phyloP scores from a whole-genome alignment of 2,113 vertebrate species.

The Rhinichthys klamathensis region DNA sequence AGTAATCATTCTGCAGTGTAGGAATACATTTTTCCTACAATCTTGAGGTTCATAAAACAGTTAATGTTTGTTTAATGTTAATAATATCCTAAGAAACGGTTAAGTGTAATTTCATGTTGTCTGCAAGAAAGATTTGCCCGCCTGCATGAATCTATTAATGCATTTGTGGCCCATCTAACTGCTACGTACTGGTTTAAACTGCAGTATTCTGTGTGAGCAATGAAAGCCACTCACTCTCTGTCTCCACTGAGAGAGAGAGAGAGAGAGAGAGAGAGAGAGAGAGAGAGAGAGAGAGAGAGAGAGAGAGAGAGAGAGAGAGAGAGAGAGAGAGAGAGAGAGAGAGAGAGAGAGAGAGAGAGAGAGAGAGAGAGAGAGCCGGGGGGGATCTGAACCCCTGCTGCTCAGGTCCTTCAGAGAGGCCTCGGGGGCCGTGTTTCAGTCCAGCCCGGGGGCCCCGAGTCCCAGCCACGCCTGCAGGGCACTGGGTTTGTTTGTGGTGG shows the following conservation, averaged over 20 bases:
- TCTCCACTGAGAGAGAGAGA: slow-evolving; percentile 16
- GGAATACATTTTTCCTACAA: background rate
- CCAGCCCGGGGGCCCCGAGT: slow-evolving; percentile 48
- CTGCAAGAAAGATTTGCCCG: background rate
- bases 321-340: slow-evolving; percentile 22
- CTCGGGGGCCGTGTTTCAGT: slow-evolving; percentile 55
- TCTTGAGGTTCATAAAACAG: background rate
- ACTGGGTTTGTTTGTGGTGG: slow-evolving; percentile 47
- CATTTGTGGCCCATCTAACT: slow-evolving; percentile 1
- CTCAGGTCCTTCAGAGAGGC: slow-evolving; percentile 52
- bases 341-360: slow-evolving; percentile 26
- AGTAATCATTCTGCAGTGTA: background rate
- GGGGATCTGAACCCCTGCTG: slow-evolving; percentile 40
- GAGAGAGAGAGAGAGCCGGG: slow-evolving; percentile 19
- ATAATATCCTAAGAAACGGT: no score
- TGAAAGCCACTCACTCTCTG: background rate
- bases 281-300: slow-evolving; percentile 22
- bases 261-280: slow-evolving; percentile 23
- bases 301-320: slow-evolving; percentile 24
- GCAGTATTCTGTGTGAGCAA: background rate
- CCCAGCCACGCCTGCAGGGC: slow-evolving; percentile 56
- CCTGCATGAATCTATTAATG: slow-evolving; percentile 14
- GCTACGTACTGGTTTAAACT: background rate
- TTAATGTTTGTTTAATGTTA: no score
- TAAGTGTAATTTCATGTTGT: background rate